These are phyloP conservation scores for Leptocoma aspasia DNA, from an alignment of 2,113 vertebrate species.

Conservation along the genomic window DNA sequence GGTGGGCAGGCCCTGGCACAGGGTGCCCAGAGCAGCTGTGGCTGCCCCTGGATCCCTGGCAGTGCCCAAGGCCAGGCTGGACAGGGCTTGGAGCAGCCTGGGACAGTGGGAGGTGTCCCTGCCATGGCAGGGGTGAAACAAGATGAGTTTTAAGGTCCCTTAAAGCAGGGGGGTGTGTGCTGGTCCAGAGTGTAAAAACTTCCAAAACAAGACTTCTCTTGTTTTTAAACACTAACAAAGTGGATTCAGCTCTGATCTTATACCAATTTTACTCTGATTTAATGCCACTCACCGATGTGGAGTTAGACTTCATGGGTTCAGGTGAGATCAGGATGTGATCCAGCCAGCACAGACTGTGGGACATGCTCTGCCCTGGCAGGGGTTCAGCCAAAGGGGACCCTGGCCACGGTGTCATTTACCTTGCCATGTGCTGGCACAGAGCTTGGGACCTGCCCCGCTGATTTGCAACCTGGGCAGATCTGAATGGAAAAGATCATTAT, in stretches of 20 bases:
- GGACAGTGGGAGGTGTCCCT: not conserved
- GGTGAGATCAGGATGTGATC: not conserved
- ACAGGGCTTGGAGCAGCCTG: rapidly evolving
- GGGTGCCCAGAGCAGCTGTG: not conserved
- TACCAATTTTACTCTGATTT: not conserved
- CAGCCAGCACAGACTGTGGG: not conserved
- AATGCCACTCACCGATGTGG: not conserved
- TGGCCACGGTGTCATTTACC: not conserved
- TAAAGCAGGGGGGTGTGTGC: rapidly evolving
- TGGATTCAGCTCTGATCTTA: not conserved
- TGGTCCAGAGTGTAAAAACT: not conserved
- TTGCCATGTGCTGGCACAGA: not conserved
- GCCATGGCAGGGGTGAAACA: rapidly evolving
- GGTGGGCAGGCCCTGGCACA: not conserved
- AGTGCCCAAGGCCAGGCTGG: not conserved
- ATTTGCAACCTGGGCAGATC: not conserved
- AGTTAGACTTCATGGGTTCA: not conserved
- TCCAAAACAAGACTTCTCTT: not conserved
- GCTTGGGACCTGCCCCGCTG: not conserved
- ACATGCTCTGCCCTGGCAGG: not conserved
- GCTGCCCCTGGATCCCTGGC: not conserved
- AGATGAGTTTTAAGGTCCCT: not conserved
- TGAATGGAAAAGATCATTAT: not conserved
- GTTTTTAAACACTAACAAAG: not conserved
- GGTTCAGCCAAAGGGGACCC: not conserved